Percentiles rank a stretch among this genome's conserved stretches.
phyloP scores from a whole-genome alignment of 2,797 vertebrate genomes.

The Meriones psammophilus region DNA sequence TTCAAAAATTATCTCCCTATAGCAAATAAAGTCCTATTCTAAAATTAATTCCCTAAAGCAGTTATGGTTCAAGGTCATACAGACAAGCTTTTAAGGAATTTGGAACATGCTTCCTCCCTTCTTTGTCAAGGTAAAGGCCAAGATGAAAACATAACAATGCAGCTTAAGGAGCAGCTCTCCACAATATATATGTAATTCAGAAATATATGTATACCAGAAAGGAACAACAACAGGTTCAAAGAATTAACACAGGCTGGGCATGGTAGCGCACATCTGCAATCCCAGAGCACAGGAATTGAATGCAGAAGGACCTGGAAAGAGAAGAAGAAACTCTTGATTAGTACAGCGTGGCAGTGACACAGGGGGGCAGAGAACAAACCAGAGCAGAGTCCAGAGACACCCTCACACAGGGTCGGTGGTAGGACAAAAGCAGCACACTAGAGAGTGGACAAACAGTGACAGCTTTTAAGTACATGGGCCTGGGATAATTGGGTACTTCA shows the following conservation, averaged over 20 bases:
- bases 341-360: neutral
- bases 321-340: neutral
- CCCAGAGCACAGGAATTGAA: neutral
- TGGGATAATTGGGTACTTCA: neutral
- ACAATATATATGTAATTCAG: too few species aligned
- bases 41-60: too few species aligned
- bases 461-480: neutral
- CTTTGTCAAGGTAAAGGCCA: too few species aligned
- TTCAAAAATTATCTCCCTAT: too few species aligned
- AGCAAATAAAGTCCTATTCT: too few species aligned
- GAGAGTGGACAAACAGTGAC: neutral
- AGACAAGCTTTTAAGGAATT: too few species aligned
- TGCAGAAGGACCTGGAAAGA: neutral
- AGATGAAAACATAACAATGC: too few species aligned
- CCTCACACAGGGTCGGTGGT: neutral
- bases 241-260: neutral
- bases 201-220: too few species aligned
- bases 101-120: too few species aligned
- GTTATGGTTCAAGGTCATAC: too few species aligned
- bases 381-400: conserved; percentile 11
- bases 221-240: neutral
- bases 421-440: neutral
- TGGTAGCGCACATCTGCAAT: neutral
- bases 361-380: neutral
- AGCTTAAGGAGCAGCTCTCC: too few species aligned